These are phyloP conservation scores for Amiota communis DNA, from an alignment of 2,888 invertebrate species.

Conservation along the genomic window DNA sequence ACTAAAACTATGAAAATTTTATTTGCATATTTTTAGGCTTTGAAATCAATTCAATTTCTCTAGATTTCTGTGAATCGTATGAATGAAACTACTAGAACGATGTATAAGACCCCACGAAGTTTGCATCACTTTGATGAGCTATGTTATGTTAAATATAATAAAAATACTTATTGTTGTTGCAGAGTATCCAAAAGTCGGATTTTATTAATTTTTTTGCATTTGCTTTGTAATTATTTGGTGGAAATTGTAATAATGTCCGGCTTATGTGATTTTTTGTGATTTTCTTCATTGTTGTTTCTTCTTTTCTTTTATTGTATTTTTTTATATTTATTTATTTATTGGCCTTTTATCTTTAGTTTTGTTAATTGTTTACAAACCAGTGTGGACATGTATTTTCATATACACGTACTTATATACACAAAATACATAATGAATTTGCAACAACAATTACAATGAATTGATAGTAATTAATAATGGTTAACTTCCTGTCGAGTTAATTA, in stretches of 20 bases:
- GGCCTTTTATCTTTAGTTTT: slow-evolving; percentile 18
- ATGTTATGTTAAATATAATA: too few relatives aligned
- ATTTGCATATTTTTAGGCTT: too few relatives aligned
- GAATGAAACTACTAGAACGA: too few relatives aligned
- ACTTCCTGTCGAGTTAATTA: slow-evolving; percentile 61
- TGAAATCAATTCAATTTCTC: too few relatives aligned
- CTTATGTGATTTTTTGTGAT: slow-evolving; percentile 29
- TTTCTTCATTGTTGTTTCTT: background rate
- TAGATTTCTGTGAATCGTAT: too few relatives aligned
- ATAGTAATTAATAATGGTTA: slow-evolving; percentile 61
- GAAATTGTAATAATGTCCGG: slow-evolving; percentile 38
- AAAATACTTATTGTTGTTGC: too few relatives aligned
- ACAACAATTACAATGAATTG: slow-evolving; percentile 37
- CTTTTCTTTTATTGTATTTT: too few relatives aligned
- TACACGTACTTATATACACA: background rate
- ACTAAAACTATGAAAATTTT: too few relatives aligned
- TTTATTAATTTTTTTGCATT: slow-evolving; percentile 6
- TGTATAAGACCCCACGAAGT: too few relatives aligned
- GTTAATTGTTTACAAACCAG: slow-evolving; percentile 34
- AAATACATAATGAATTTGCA: background rate
- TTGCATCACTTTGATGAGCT: too few relatives aligned
- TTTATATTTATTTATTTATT: background rate
- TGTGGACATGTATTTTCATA: slow-evolving; percentile 3
- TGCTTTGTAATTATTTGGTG: slow-evolving; percentile 32
- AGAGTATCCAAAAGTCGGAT: background rate